Evolutionary conservation across 2,888 invertebrate genomes (phyloP).

Genomic region (Eledone cirrhosa): DNA sequence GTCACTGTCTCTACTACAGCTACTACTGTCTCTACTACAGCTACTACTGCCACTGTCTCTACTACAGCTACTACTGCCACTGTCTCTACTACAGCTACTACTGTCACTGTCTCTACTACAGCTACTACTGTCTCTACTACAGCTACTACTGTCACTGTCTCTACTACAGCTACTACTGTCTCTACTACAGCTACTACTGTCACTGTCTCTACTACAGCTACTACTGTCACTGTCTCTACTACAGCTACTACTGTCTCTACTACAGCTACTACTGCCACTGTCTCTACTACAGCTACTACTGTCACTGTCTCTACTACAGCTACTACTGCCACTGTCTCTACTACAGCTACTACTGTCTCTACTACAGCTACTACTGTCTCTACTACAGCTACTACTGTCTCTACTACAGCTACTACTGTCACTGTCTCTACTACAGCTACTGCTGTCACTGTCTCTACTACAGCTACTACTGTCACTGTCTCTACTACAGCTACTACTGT

Average conservation of each 20-base stretch:
- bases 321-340: too few relatives aligned
- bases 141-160: neutral
- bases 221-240: neutral
- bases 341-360: neutral
- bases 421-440: neutral
- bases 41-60: too few relatives aligned
- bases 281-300: constrained; percentile 7
- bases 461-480: constrained; percentile 12
- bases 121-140: constrained; percentile 9
- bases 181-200: constrained; percentile 15
- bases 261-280: too few relatives aligned
- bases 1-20: neutral
- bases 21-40: constrained; percentile 17
- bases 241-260: neutral
- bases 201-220: constrained; percentile 3
- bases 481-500: constrained; percentile 16
- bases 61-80: too few relatives aligned
- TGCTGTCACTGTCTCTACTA: constrained; percentile 4
- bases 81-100: constrained; percentile 9
- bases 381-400: neutral
- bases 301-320: neutral
- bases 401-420: neutral
- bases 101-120: constrained; percentile 1
- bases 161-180: constrained; percentile 16
- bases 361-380: neutral